Percentiles rank a stretch among this genome's conserved stretches.
Conservation (phyloP, 2,113 vertebrate genomes). For the Hemiscyllium ocellatum region DNA sequence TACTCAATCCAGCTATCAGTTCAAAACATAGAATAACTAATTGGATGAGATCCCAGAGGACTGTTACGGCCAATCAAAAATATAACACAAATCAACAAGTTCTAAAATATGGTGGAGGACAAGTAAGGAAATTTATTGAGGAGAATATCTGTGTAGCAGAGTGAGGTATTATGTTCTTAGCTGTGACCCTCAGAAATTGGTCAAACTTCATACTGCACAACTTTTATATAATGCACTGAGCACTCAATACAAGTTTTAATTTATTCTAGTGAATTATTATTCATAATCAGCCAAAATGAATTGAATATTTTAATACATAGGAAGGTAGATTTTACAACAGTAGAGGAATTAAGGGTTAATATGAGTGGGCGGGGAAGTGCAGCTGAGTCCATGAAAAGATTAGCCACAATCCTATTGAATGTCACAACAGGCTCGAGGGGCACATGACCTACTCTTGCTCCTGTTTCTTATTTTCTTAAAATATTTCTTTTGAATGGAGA, state of each 20-base stretch:
- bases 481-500: too few relatives aligned
- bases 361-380: too few relatives aligned
- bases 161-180: background rate
- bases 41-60: background rate
- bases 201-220: background rate
- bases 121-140: background rate
- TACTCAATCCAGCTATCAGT: background rate
- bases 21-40: background rate
- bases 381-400: too few relatives aligned
- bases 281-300: background rate
- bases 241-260: background rate
- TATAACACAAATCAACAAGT: background rate
- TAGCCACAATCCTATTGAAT: too few relatives aligned
- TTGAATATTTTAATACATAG: background rate
- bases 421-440: too few relatives aligned
- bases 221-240: background rate
- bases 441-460: too few relatives aligned
- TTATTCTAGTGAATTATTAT: background rate
- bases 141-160: background rate
- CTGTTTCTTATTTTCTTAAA: too few relatives aligned
- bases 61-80: background rate
- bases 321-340: too few relatives aligned
- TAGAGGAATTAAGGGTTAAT: too few relatives aligned
- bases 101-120: background rate
- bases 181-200: background rate